These are phyloP conservation scores for Teleogryllus oceanicus DNA, from an alignment of 2,888 invertebrate genomes.

Conservation along the genomic window DNA sequence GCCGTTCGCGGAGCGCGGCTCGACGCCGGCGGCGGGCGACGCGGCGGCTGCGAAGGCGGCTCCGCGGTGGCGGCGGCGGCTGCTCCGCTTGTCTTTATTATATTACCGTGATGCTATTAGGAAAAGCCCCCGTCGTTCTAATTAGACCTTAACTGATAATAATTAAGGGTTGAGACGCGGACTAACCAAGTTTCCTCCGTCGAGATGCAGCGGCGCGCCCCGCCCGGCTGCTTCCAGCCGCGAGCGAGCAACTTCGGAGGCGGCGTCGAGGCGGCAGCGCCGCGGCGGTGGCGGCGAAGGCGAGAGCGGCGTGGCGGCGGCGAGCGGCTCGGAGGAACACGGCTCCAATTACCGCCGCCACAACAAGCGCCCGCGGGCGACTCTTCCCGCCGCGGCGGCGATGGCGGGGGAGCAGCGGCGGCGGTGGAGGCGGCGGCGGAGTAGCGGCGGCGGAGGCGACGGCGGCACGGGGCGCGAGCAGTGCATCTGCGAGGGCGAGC, in stretches of 20 bases:
- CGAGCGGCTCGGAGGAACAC: not conserved
- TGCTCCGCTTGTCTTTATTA: slow-evolving; percentile 29
- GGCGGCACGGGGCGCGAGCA: not conserved
- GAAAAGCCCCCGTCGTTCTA: slow-evolving; percentile 29
- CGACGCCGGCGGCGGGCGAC: slow-evolving; percentile 26
- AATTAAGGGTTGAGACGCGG: slow-evolving; percentile 25
- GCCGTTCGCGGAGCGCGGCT: not conserved
- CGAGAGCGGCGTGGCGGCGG: not conserved
- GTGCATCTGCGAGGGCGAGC: not conserved
- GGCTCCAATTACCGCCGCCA: slow-evolving; percentile 18
- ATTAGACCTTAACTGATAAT: slow-evolving; percentile 33
- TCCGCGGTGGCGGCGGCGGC: not conserved
- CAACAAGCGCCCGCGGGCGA: slow-evolving; percentile 18
- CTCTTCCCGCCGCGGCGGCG: slow-evolving; percentile 18
- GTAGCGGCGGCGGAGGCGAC: too few species aligned
- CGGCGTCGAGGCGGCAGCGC: not conserved
- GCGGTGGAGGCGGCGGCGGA: too few species aligned
- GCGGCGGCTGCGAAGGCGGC: slow-evolving; percentile 41
- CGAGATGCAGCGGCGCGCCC: not conserved
- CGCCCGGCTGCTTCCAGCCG: not conserved
- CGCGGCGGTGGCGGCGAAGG: not conserved
- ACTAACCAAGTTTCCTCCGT: slow-evolving; percentile 29
- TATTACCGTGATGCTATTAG: slow-evolving; percentile 33
- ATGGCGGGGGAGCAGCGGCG: not conserved
- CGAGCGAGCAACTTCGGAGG: slow-evolving; percentile 18